Conservation (phyloP, 2,797 vertebrate genomes). For the Artibeus jamaicensis region DNA sequence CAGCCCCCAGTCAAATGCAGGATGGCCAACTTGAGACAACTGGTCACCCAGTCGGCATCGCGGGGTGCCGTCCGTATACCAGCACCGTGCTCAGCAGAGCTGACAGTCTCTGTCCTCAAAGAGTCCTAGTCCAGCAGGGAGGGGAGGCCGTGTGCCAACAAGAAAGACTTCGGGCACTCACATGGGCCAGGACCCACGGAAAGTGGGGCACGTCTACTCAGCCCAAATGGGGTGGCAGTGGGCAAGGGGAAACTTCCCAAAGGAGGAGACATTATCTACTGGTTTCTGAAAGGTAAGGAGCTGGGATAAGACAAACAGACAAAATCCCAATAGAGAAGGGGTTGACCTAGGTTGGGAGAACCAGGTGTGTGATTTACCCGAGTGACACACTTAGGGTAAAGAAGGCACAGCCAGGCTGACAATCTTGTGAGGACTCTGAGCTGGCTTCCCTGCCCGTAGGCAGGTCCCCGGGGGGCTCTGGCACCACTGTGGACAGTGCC, state of each 20-base stretch:
- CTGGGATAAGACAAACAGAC: neutral
- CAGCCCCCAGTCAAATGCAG: neutral
- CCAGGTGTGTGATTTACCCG: too few species aligned
- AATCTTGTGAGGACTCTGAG: neutral
- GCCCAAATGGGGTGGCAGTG: too few species aligned
- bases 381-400: neutral
- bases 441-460: rapidly evolving
- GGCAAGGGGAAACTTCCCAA: neutral
- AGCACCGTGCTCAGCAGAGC: neutral
- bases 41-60: neutral
- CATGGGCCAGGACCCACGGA: too few species aligned
- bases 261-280: neutral
- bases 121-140: neutral
- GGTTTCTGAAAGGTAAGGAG: neutral
- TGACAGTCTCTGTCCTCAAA: neutral
- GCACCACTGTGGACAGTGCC: neutral
- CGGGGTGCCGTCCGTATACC: neutral
- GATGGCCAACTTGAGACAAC: neutral
- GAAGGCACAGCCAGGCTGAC: neutral
- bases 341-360: neutral
- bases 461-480: neutral
- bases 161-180: neutral
- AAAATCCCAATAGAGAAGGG: neutral
- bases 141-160: neutral
- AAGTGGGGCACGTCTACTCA: neutral